phyloP scores from a whole-genome alignment of 92 coral and sea anemone species.

The Actinostola sp. region DNA sequence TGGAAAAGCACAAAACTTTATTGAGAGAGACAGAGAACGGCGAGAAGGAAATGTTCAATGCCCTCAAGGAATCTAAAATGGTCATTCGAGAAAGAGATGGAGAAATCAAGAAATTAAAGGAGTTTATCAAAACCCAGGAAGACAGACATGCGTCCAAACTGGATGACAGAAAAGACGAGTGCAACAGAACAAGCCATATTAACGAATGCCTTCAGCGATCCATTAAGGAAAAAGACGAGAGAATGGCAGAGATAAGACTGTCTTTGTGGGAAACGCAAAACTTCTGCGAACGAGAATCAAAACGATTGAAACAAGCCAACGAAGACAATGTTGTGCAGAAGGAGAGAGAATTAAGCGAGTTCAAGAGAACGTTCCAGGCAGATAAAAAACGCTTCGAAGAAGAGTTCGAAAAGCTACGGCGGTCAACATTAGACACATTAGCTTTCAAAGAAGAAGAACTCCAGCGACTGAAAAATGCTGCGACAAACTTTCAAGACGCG shows the following conservation, averaged over 20 bases:
- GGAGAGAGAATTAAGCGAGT: slow-evolving; percentile 28
- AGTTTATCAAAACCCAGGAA: slow-evolving; percentile 1
- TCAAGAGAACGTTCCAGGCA: slow-evolving; percentile 31
- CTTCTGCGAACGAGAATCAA: slow-evolving; percentile 55
- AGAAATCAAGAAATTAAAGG: slow-evolving; percentile 32
- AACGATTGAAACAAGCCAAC: slow-evolving; percentile 36
- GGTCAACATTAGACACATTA: background rate
- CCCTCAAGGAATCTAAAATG: slow-evolving; percentile 15
- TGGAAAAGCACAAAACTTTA: slow-evolving; percentile 20
- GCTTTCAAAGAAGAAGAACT: slow-evolving; percentile 34
- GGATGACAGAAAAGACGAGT: slow-evolving; percentile 20
- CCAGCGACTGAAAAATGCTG: slow-evolving; percentile 18
- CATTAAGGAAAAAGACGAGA: slow-evolving; percentile 57
- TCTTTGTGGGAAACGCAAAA: slow-evolving; percentile 56
- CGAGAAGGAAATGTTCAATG: slow-evolving; percentile 9
- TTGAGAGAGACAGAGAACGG: slow-evolving; percentile 24
- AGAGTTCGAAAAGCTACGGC: slow-evolving; percentile 20
- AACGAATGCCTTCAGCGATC: slow-evolving; percentile 56
- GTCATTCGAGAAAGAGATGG: slow-evolving; percentile 41
- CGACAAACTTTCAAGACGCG: slow-evolving; percentile 39
- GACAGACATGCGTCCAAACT: background rate
- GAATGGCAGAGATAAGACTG: slow-evolving; percentile 60
- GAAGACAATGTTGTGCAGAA: slow-evolving; percentile 24
- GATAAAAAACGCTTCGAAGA: slow-evolving; percentile 19
- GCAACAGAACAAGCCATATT: slow-evolving; percentile 11